A percentile compares a stretch with the other conserved stretches of the same genome.
These are phyloP conservation scores for Omphaloscelis lunosa DNA, from an alignment of 2,888 invertebrate species.

Conservation along the genomic window DNA sequence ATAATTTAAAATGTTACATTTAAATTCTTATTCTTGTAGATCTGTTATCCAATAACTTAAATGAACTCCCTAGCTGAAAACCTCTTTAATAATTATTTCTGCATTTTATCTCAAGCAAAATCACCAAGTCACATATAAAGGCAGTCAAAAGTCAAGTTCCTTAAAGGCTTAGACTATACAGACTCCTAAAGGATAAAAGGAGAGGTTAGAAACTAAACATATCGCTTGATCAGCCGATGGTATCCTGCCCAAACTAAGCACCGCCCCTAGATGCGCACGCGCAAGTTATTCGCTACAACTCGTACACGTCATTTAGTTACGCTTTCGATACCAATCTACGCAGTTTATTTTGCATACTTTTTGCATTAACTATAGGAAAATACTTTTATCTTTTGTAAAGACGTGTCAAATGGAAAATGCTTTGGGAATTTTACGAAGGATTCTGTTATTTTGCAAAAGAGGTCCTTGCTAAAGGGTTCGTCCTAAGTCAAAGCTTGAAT, in stretches of 20 bases:
- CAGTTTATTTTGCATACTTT: constrained; percentile 60
- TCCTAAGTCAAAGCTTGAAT: no score
- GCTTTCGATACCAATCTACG: constrained; percentile 63
- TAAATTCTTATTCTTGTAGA: background rate
- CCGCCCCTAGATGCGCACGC: constrained; percentile 57
- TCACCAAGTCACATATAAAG: constrained; percentile 27
- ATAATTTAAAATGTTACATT: background rate
- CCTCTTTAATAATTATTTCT: constrained; percentile 15
- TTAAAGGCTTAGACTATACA: background rate
- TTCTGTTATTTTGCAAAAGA: background rate
- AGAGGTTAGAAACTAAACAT: constrained; percentile 49
- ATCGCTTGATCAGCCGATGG: constrained; percentile 63
- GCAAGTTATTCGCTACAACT: constrained; percentile 50
- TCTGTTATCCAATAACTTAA: background rate
- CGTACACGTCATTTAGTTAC: constrained; percentile 64
- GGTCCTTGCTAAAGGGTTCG: background rate
- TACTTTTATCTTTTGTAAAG: constrained; percentile 19
- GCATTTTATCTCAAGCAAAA: constrained; percentile 34
- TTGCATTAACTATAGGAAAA: constrained; percentile 15
- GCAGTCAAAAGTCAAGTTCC: constrained; percentile 30
- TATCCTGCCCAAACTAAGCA: constrained; percentile 60
- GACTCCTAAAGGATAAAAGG: constrained; percentile 36
- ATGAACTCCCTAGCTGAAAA: background rate
- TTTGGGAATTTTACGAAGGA: background rate
- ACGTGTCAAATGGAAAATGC: constrained; percentile 16